Base-by-base conservation (phyloP, 2,888 invertebrate species). In the Sphecodes monilicornis region DNA sequence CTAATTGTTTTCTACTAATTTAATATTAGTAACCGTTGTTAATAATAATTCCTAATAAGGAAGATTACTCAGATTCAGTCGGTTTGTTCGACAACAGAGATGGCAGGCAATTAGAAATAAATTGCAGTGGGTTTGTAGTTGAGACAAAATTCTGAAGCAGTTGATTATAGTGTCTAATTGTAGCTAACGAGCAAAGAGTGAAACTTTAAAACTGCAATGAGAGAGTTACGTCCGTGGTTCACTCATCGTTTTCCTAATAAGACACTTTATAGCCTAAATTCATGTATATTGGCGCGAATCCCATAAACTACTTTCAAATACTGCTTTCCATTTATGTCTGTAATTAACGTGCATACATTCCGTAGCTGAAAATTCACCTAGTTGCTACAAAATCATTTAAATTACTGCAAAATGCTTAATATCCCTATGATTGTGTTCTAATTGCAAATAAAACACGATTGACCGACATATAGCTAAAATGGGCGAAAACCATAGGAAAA, bases 161-260 rank as follows among this genome's bases (percentile, higher is more conserved):
- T 26, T 57, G 57, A 57, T 57, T 26, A 26, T 26, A 26, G 26
- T 26, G 4, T 26, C 57, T 57, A 57, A 57, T 57, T 57, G 26
- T 57, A 57, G 26, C 57, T 57, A 57, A 57, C 57, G 68, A 69
- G 36, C 46, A 71, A 36, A n/a, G 57, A 57, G 57, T 29, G 57
- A 57, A 57, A 26, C 57, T 26, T 13, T 26, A 5, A 57, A 26
- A 57, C 57, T 29, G 13, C 57, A 26, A 26, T 13, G 57, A 29
- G 57, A 57, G 57, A 57, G 57, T 57, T 57, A 29, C 57, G 57
- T 13, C 22, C n/a, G 57, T 26, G 13, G 13, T 26, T 26, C 13
- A 13, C 26, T 16, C 26, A 26, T 16, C 26, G 16, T 57, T 29
- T 57, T 57, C 26, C 26, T 57, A 57, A 57, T 57, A 57, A 26